A percentile compares a stretch with the other conserved stretches of the same genome.
phyloP scores from a whole-genome alignment of 1,140 invertebrate species.

The Homalodisca vitripennis region DNA sequence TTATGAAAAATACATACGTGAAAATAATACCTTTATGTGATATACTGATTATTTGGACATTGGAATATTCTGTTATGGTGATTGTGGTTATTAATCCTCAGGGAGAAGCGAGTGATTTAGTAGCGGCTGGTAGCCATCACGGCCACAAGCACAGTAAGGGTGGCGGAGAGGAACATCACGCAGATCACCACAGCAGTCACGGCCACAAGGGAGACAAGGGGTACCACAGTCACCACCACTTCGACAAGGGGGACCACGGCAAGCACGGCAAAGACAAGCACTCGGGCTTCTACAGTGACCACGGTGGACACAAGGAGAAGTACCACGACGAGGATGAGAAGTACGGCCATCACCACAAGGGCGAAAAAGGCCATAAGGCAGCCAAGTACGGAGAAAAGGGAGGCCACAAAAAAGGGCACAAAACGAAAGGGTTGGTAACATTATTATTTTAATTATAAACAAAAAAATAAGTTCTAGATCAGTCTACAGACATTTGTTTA shows the following conservation, averaged over 20 bases:
- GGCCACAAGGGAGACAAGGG: conserved; percentile 67
- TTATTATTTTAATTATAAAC: too few species aligned
- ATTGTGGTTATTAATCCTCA: too few species aligned
- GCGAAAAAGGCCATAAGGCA: conserved; percentile 70
- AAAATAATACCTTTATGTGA: too few species aligned
- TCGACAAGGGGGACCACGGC: conserved; percentile 66
- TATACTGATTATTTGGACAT: too few species aligned
- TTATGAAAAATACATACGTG: too few species aligned
- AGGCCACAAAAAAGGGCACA: conserved; percentile 73
- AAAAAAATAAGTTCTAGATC: too few species aligned
- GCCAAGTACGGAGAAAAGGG: conserved; percentile 61
- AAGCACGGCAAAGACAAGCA: conserved; percentile 70
- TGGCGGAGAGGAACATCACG: conserved; percentile 62
- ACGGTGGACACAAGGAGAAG: conserved; percentile 71
- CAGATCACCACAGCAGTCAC: conserved; percentile 60
- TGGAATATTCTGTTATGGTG: too few species aligned
- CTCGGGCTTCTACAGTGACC: conserved; percentile 67
- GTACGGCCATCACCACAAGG: conserved; percentile 68
- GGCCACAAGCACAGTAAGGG: conserved; percentile 55
- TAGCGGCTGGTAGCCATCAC: conserved; percentile 47
- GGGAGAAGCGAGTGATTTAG: conserved; percentile 9
- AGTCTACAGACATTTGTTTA: too few species aligned
- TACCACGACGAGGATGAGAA: conserved; percentile 69
- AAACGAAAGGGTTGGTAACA: conserved; percentile 54
- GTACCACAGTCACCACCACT: conserved; percentile 64